Conservation (phyloP, 2,797 vertebrate species). For the Acridotheres tristis region DNA sequence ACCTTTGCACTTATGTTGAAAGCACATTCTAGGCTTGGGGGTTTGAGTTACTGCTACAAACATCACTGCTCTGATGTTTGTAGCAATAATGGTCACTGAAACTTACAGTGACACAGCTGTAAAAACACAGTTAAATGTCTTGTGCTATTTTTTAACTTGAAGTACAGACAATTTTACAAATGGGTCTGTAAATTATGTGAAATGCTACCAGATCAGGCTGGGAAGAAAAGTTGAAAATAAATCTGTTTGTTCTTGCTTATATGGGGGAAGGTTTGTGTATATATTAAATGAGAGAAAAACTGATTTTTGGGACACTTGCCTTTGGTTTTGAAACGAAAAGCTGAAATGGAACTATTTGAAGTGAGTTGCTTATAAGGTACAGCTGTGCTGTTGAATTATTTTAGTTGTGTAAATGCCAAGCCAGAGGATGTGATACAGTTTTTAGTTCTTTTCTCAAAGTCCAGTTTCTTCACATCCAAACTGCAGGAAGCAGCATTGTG, state of each 20-base stretch:
- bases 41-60: neutral
- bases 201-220: neutral
- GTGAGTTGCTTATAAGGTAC: neutral
- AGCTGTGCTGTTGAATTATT: neutral
- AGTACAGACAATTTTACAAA: neutral
- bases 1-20: neutral
- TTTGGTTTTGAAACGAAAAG: neutral
- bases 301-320: neutral
- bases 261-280: neutral
- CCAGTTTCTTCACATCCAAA: neutral
- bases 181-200: neutral
- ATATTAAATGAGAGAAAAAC: neutral
- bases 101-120: neutral
- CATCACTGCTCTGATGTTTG: neutral
- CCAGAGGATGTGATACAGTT: neutral
- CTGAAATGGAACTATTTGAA: neutral
- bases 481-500: neutral
- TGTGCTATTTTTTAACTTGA: neutral
- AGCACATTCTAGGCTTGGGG: neutral
- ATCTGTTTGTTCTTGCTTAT: neutral
- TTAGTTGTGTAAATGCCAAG: neutral
- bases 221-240: neutral
- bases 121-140: neutral
- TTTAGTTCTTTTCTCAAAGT: neutral
- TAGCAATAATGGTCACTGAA: neutral